Evolutionary conservation across 2,113 vertebrate species (phyloP), one percentile per base, ranked within the genome.

Genomic region (Bothrops jararaca): DNA sequence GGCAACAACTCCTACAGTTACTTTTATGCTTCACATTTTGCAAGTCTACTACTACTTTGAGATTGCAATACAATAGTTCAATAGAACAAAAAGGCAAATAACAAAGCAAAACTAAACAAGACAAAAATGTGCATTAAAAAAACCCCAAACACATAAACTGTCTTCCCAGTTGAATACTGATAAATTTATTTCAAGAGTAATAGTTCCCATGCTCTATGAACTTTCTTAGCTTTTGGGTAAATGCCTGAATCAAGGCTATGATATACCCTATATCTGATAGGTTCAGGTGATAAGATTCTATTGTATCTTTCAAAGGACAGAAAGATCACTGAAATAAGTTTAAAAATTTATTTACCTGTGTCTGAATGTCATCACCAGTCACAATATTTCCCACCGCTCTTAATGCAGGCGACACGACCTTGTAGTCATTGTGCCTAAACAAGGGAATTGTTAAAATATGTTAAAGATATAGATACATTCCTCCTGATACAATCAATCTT

Each of bases 331-430:
- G n/a, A 45, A 50, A 56, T 69, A 22, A 45, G 92, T 95, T 95
- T 93, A 56, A 88, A 91, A 91, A 93, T 90, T 58, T 89, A 80
- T 80, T 97, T 95, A 99, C 98, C 98, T 99, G 98, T 96, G 98
- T 99, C 95, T 99, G 98, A 96, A 98, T 98, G 97, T 99, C 98
- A 96, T 99, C 98, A 89, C 98, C 98, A 58, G 98, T 99, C 93
- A 99, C 98, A 95, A 99, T 99, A 97, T 99, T 99, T 93, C 98
- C 98, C 95, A 99, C 98, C 39, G 98, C 98, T 96, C 98, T 98
- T 92, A 99, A 96, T 88, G 98, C 98, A 97, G 98, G 98, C 74
- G 98, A 99, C 58, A 99, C 98, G 91, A 99, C 98, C 96, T 99
- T 99, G 96, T 98, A 98, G 97, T 99, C 98, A 95, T 98, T 98